Evolutionary conservation across 2,888 invertebrate species (phyloP).

Genomic region (Cantharis rustica): DNA sequence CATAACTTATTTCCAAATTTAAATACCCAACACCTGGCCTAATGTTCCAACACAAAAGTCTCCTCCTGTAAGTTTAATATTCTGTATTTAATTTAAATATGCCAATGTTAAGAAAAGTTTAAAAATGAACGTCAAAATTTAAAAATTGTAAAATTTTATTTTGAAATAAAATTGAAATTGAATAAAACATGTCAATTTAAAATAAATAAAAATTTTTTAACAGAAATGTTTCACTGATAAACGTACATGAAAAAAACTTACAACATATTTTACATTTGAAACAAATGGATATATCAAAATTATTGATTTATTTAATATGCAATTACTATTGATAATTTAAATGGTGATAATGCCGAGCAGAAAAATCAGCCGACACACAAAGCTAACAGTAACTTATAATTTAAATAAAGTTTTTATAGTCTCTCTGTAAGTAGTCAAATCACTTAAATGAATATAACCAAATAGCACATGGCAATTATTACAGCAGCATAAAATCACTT

Average conservation of each 20-base stretch:
- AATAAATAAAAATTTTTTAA: background rate
- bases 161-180: background rate
- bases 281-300: background rate
- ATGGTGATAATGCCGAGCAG: background rate
- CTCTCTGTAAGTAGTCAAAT: conserved; percentile 3
- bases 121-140: background rate
- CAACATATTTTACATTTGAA: background rate
- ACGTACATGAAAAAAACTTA: background rate
- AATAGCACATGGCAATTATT: conserved; percentile 20
- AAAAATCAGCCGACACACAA: background rate
- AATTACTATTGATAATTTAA: background rate
- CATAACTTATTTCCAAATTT: too few species aligned
- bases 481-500: conserved; percentile 67
- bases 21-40: too few species aligned
- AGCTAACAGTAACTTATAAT: background rate
- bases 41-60: background rate
- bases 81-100: background rate
- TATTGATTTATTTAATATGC: background rate
- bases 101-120: background rate
- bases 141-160: background rate
- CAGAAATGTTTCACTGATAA: background rate
- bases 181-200: background rate
- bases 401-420: conserved; percentile 12
- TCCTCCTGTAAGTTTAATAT: background rate
- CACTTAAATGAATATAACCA: conserved; percentile 18